phyloP scores from a whole-genome alignment of 2,888 invertebrate genomes.

The Anoplius nigerrimus region DNA sequence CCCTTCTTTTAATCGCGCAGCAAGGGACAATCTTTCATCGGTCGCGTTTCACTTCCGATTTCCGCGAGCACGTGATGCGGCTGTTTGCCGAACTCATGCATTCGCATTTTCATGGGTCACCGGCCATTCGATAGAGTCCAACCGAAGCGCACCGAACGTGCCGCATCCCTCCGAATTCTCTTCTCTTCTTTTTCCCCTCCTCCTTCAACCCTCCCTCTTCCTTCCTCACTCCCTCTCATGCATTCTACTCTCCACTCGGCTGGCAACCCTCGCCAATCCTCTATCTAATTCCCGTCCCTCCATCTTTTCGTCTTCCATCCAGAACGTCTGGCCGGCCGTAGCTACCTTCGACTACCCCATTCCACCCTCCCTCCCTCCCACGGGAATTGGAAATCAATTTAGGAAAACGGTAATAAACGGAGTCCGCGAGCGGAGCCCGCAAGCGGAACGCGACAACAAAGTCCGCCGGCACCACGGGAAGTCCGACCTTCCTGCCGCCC shows the following conservation, averaged over 20 bases:
- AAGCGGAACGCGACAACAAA: neutral
- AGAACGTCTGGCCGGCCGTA: no score
- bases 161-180: slow-evolving; percentile 12
- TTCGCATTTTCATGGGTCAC: slow-evolving; percentile 71
- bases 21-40: neutral
- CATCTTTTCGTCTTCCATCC: slow-evolving; percentile 16
- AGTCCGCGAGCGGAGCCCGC: slow-evolving; percentile 11
- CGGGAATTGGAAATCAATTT: slow-evolving; percentile 63
- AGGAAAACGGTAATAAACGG: slow-evolving; percentile 63
- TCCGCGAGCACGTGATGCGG: slow-evolving; percentile 58
- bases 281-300: slow-evolving; percentile 7
- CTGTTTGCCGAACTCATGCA: slow-evolving; percentile 68
- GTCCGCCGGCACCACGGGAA: no score
- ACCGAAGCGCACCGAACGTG: slow-evolving; percentile 10
- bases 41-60: neutral
- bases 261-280: no score
- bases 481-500: no score
- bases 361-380: slow-evolving; percentile 21
- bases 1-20: neutral
- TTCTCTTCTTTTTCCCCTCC: slow-evolving; percentile 23
- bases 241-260: slow-evolving; percentile 10
- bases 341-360: slow-evolving; percentile 2
- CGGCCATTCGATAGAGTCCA: slow-evolving; percentile 58
- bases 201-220: neutral
- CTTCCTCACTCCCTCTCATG: slow-evolving; percentile 8